Conservation (phyloP, 2,888 invertebrate genomes). For the Drosophila rellima region DNA sequence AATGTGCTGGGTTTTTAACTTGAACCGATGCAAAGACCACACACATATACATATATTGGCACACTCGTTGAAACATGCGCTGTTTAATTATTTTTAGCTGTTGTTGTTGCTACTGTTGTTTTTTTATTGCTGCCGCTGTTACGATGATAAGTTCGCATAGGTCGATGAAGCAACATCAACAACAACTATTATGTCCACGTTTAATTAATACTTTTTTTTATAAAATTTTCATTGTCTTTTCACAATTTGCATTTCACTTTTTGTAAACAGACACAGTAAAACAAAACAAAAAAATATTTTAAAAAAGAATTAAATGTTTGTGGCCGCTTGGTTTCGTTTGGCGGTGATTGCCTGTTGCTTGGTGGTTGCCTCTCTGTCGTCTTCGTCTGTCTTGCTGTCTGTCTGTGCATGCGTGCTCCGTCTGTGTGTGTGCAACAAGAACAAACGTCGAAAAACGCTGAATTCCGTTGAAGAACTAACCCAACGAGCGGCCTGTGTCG, state of each 20-base stretch:
- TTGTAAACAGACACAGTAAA: constrained; percentile 21
- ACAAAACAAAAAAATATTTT: constrained; percentile 13
- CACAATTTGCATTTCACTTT: constrained; percentile 28
- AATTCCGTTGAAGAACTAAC: constrained; percentile 75
- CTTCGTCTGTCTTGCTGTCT: not conserved
- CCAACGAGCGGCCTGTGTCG: constrained; percentile 45
- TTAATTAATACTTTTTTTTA: constrained; percentile 9
- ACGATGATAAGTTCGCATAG: constrained; percentile 77
- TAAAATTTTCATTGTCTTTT: constrained; percentile 1
- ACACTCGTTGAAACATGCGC: constrained; percentile 61
- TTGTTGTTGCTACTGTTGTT: constrained; percentile 27
- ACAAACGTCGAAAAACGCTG: constrained; percentile 72
- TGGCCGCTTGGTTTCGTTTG: constrained; percentile 10
- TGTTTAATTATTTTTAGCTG: constrained; percentile 76
- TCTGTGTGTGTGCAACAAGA: constrained; percentile 33
- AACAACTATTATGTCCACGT: constrained; percentile 36
- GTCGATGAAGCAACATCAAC: constrained; percentile 55
- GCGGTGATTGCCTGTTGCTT: constrained; percentile 16
- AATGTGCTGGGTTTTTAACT: constrained; percentile 54
- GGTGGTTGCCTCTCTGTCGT: constrained; percentile 18
- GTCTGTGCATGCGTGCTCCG: constrained; percentile 8
- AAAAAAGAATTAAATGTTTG: constrained; percentile 14
- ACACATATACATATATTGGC: constrained; percentile 12
- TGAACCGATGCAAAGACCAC: constrained; percentile 50
- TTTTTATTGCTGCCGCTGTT: constrained; percentile 42